A percentile compares a stretch with the other conserved stretches of the same genome.
These are phyloP conservation scores for Lobophora halterata DNA, from an alignment of 2,888 invertebrate genomes.

Conservation along the genomic window DNA sequence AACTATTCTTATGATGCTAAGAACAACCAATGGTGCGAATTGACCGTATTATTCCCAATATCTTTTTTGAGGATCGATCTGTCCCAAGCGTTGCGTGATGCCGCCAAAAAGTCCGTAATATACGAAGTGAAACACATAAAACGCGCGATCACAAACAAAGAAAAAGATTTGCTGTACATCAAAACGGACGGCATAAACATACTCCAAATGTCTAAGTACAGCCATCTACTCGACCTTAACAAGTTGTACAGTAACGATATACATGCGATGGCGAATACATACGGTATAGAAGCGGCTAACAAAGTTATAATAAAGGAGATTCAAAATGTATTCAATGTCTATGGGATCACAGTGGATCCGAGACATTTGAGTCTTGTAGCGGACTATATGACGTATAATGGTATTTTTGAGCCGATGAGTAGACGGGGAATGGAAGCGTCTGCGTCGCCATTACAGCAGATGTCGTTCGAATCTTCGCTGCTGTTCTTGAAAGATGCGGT, in stretches of 20 bases:
- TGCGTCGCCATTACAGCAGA: conserved; percentile 97
- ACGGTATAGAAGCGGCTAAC: conserved; percentile 98
- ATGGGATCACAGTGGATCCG: conserved; percentile 97
- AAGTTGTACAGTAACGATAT: conserved; percentile 96
- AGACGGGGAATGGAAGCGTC: conserved; percentile 93
- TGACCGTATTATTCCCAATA: conserved; percentile 86
- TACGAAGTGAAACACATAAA: conserved; percentile 90
- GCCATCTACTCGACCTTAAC: conserved; percentile 88
- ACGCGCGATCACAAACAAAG: conserved; percentile 90
- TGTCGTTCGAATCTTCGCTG: conserved; percentile 97
- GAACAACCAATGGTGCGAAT: conserved; percentile 90
- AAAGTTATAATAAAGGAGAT: conserved; percentile 96
- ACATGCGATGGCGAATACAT: conserved; percentile 92
- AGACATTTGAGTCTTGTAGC: conserved; percentile 96
- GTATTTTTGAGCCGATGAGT: conserved; percentile 93
- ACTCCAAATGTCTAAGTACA: conserved; percentile 92
- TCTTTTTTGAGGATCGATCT: conserved; percentile 83
- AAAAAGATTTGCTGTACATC: conserved; percentile 83
- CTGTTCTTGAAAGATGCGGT: conserved; percentile 91
- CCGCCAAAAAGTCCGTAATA: conserved; percentile 87
- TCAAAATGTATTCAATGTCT: conserved; percentile 97
- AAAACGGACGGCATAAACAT: conserved; percentile 98
- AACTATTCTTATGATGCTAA: conserved; percentile 89
- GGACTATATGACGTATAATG: conserved; percentile 99
- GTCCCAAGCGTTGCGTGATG: conserved; percentile 85